These are phyloP conservation scores for Plagodis dolabraria DNA, from an alignment of 2,888 invertebrate species.

Conservation along the genomic window DNA sequence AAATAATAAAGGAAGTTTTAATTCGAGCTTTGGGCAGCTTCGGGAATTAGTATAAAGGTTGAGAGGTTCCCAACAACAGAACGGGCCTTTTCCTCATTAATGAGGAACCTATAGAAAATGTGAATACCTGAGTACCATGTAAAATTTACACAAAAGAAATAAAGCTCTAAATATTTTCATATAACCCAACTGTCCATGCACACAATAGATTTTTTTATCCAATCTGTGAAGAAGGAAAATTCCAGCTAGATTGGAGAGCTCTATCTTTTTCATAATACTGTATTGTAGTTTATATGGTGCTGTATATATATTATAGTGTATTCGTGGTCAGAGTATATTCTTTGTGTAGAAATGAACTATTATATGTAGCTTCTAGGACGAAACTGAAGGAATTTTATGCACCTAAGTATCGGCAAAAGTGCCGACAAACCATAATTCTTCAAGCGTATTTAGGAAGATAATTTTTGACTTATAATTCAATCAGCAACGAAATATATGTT, in stretches of 20 bases:
- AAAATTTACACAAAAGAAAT: constrained; percentile 9
- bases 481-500: no score
- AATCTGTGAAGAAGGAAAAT: neutral
- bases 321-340: neutral
- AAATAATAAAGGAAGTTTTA: constrained; percentile 28
- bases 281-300: constrained; percentile 6
- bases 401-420: no score
- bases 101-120: constrained; percentile 29
- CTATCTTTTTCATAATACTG: neutral
- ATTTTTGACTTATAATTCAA: no score
- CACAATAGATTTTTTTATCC: constrained; percentile 4
- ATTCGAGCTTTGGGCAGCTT: constrained; percentile 28
- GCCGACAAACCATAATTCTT: no score
- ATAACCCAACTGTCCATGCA: neutral
- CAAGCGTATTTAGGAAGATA: no score
- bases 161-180: constrained; percentile 1
- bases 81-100: constrained; percentile 49
- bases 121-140: constrained; percentile 38
- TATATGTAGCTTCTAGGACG: neutral
- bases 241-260: neutral
- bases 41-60: constrained; percentile 49
- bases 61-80: constrained; percentile 46
- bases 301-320: neutral
- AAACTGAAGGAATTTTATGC: neutral
- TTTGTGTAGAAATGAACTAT: neutral